Evolutionary conservation across 2,888 invertebrate genomes (phyloP).

Genomic region (Andrena minutula): DNA sequence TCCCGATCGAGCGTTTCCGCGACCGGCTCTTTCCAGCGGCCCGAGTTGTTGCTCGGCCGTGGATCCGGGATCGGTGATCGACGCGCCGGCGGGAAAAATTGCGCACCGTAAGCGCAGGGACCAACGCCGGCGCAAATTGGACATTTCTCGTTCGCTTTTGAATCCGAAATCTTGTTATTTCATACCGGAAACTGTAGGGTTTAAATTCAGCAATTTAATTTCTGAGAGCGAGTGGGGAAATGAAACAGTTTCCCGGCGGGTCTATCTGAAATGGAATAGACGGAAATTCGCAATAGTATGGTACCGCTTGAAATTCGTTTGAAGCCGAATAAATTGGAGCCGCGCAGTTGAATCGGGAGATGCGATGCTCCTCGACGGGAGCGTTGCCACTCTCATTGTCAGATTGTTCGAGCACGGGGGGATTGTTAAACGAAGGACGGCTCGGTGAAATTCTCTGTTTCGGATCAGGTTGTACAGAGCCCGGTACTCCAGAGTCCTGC

Average conservation of each 20-base stretch:
- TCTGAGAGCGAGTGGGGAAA: background rate
- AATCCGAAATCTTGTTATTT: slow-evolving; percentile 29
- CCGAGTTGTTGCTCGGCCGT: slow-evolving; percentile 21
- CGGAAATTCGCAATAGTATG: slow-evolving; percentile 29
- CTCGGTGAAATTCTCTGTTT: background rate
- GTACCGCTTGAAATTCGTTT: slow-evolving; percentile 14
- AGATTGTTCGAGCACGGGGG: background rate
- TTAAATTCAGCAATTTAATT: slow-evolving; percentile 43
- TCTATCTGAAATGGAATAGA: slow-evolving; percentile 16
- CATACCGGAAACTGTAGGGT: background rate
- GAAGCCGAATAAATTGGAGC: background rate
- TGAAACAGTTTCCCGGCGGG: background rate
- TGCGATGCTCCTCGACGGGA: background rate
- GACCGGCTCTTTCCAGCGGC: slow-evolving; percentile 18
- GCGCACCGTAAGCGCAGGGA: no score
- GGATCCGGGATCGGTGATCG: background rate
- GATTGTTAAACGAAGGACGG: background rate
- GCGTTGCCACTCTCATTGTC: background rate
- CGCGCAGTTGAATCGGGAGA: slow-evolving; percentile 4
- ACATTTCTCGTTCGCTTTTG: slow-evolving; percentile 23
- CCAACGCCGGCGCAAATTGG: slow-evolving; percentile 1
- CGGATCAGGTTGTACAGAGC: slow-evolving; percentile 73
- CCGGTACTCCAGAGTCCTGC: slow-evolving; percentile 69
- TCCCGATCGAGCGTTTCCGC: slow-evolving; percentile 30
- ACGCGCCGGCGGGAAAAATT: background rate